Percentiles rank a stretch among this genome's conserved stretches.
These are phyloP conservation scores for Drosophila persimilis DNA, from an alignment of 1,140 invertebrate species.

Conservation along the genomic window DNA sequence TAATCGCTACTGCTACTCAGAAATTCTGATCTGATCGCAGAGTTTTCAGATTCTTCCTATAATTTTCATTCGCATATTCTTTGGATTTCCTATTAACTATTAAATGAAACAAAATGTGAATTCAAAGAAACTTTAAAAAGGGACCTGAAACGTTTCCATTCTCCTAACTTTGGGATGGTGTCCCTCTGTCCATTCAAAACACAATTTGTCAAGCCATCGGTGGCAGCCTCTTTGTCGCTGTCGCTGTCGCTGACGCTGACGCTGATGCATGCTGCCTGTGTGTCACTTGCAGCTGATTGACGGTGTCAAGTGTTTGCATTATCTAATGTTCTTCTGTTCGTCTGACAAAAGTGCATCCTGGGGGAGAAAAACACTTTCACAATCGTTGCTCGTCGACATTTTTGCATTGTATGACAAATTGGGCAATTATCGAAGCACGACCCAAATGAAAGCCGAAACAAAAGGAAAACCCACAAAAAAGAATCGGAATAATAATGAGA, in stretches of 20 bases:
- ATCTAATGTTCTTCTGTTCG: conserved; percentile 13
- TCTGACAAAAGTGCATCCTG: conserved; percentile 10
- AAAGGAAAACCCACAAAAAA: conserved; percentile 28
- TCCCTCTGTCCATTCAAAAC: neutral
- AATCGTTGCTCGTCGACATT: conserved; percentile 48
- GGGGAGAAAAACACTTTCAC: conserved; percentile 65
- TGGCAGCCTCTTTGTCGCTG: conserved; percentile 30
- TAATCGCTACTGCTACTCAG: no score
- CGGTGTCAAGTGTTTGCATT: conserved; percentile 70
- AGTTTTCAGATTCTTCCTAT: no score
- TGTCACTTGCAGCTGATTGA: conserved; percentile 52
- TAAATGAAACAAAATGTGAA: no score
- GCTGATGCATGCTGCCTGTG: neutral
- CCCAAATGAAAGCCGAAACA: conserved; percentile 27
- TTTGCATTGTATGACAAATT: conserved; percentile 59
- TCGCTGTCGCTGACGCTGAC: neutral
- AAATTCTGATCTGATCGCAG: no score
- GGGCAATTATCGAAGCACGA: conserved; percentile 61
- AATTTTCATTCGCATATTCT: no score
- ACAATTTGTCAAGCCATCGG: conserved; percentile 10
- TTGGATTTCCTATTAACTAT: no score
- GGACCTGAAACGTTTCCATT: no score
- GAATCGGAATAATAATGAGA: conserved; percentile 23
- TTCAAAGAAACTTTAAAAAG: no score
- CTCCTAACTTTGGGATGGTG: neutral